A percentile compares a stretch with the other conserved stretches of the same genome.
Conservation (phyloP, 2,113 vertebrate species). For the Anoura caudifer region DNA sequence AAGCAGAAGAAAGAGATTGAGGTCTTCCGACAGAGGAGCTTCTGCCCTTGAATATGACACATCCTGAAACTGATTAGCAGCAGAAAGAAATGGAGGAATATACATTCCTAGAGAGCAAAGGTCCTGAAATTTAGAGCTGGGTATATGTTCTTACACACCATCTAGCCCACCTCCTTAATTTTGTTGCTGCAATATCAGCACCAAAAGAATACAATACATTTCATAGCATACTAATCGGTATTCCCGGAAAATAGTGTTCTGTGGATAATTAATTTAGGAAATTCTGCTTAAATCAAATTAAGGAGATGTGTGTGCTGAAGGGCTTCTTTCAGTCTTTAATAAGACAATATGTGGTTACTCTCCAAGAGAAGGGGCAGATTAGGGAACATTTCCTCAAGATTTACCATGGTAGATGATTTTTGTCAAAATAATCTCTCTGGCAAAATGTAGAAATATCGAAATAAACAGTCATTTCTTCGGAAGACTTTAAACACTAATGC, state of each 20-base stretch:
- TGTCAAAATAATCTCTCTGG: not conserved
- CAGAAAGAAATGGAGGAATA: not conserved
- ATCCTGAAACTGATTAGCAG: not conserved
- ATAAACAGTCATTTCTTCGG: not conserved
- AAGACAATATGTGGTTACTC: not conserved
- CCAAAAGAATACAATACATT: not conserved
- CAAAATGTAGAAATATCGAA: not conserved
- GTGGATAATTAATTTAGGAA: slow-evolving; percentile 42
- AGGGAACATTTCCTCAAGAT: not conserved
- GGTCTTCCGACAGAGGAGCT: not conserved
- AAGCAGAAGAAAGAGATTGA: not conserved
- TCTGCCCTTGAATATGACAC: not conserved
- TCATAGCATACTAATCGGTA: not conserved
- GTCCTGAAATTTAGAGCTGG: not conserved
- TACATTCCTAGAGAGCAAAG: not conserved
- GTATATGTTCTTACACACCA: not conserved
- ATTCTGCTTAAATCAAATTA: slow-evolving; percentile 34
- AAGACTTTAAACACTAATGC: not conserved
- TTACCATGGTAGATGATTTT: not conserved
- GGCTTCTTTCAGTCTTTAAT: not conserved
- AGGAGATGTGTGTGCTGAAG: not conserved
- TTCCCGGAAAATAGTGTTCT: slow-evolving; percentile 31
- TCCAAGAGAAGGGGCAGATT: not conserved
- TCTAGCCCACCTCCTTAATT: not conserved
- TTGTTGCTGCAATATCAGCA: not conserved